A percentile compares a stretch with the other conserved stretches of the same genome.
These are phyloP conservation scores for Ctena decussata DNA, from an alignment of 2,888 invertebrate species.

Conservation along the genomic window DNA sequence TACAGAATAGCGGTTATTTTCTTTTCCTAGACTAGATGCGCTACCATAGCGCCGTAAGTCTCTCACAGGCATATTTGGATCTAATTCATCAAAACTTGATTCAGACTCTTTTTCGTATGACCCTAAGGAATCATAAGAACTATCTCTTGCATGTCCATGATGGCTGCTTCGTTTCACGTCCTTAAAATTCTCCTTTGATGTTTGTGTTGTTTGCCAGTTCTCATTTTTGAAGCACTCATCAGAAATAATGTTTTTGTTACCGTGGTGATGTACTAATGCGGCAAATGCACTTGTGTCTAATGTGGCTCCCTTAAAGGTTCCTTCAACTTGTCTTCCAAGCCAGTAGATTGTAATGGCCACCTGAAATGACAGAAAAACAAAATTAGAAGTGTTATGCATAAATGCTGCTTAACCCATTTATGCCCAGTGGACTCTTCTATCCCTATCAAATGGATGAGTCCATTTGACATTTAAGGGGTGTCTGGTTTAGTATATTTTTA, in stretches of 20 bases:
- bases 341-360: slow-evolving; percentile 85
- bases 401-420: no score
- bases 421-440: no score
- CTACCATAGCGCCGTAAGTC: slow-evolving; percentile 78
- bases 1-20: slow-evolving; percentile 49
- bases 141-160: slow-evolving; percentile 69
- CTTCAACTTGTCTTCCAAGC: slow-evolving; percentile 80
- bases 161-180: slow-evolving; percentile 41
- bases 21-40: slow-evolving; percentile 64
- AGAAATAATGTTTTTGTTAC: slow-evolving; percentile 71
- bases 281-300: slow-evolving; percentile 84
- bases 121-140: slow-evolving; percentile 81
- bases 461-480: no score
- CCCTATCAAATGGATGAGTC: no score
- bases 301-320: slow-evolving; percentile 80
- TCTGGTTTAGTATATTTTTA: no score
- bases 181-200: neutral
- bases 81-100: slow-evolving; percentile 77
- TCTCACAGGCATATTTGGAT: slow-evolving; percentile 73
- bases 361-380: slow-evolving; percentile 69
- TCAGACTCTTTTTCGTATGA: slow-evolving; percentile 79
- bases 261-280: slow-evolving; percentile 81
- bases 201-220: slow-evolving; percentile 70
- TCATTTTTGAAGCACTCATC: slow-evolving; percentile 70
- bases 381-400: no score